Percentiles rank a stretch among this genome's conserved stretches.
phyloP scores from a whole-genome alignment of 2,888 invertebrate genomes.

The Parnassius smintheus region DNA sequence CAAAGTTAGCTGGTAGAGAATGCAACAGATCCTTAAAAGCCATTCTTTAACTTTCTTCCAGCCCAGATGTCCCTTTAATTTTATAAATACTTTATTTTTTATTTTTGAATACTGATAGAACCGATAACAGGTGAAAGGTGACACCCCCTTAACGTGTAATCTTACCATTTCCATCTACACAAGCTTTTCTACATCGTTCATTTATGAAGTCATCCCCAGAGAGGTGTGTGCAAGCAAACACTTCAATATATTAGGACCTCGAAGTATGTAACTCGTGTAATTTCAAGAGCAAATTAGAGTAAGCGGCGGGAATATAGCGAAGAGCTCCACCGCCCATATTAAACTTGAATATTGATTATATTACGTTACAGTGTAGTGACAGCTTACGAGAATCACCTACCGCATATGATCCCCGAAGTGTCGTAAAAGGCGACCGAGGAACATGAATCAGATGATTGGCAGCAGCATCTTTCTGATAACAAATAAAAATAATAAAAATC shows the following conservation, averaged over 20 bases:
- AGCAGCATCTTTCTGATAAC: too few relatives aligned
- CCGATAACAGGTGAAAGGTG: not conserved
- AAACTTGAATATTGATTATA: conserved; percentile 21
- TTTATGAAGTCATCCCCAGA: conserved; percentile 33
- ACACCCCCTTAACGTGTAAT: conserved; percentile 6
- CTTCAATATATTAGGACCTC: conserved; percentile 46
- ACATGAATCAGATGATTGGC: too few relatives aligned
- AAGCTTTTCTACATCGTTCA: conserved; percentile 10
- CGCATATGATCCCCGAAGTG: too few relatives aligned
- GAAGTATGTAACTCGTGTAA: conserved; percentile 46
- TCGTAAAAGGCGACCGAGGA: too few relatives aligned
- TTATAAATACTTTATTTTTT: conserved; percentile 11
- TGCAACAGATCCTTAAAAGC: too few relatives aligned
- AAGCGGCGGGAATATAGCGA: conserved; percentile 19
- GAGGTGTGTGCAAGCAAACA: conserved; percentile 47
- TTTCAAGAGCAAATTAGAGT: conserved; percentile 37
- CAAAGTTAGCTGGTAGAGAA: too few relatives aligned
- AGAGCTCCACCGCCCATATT: conserved; percentile 11
- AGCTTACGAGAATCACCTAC: too few relatives aligned
- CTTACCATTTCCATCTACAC: conserved; percentile 21
- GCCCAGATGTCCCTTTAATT: too few relatives aligned
- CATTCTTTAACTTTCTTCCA: too few relatives aligned
- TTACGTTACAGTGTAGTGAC: not conserved
- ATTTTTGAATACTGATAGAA: conserved; percentile 1
- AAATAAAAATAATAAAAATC: too few relatives aligned